Conservation (phyloP, 2,797 vertebrate genomes). For the Paguma larvata region DNA sequence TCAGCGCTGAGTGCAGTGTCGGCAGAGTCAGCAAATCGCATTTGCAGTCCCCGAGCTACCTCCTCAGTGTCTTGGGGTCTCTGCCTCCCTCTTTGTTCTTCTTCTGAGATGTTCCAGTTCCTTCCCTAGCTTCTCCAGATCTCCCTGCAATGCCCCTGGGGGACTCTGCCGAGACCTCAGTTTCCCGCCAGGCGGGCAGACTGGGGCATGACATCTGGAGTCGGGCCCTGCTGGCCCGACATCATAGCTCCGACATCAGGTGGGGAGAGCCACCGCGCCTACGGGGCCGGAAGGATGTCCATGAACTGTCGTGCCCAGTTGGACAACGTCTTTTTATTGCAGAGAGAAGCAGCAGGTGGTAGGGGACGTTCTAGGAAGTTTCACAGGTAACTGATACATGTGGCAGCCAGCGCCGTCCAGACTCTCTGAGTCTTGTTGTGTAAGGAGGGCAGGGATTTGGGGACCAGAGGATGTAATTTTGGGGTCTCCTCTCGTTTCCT, state of each 20-base stretch:
- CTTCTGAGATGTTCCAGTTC: neutral
- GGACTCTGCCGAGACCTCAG: neutral
- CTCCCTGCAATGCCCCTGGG: neutral
- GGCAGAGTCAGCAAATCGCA: neutral
- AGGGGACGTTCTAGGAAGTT: neutral
- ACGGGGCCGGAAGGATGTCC: neutral
- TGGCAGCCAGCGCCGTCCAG: neutral
- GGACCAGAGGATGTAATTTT: neutral
- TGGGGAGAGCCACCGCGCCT: neutral
- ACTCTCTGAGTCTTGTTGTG: fast-evolving
- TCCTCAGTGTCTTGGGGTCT: neutral
- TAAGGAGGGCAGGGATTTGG: neutral
- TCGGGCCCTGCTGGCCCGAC: neutral
- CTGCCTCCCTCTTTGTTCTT: neutral
- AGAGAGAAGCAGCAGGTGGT: neutral
- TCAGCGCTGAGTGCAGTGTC: neutral
- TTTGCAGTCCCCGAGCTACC: neutral
- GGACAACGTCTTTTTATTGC: neutral
- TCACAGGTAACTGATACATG: fast-evolving
- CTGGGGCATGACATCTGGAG: neutral
- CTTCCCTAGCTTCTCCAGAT: neutral
- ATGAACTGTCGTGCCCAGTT: neutral
- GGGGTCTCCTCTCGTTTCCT: neutral
- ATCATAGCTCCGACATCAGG: neutral
- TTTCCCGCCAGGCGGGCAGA: neutral